Evolutionary conservation across 1,140 invertebrate genomes (phyloP), one percentile per base, ranked within the genome.

Genomic region (Homalodisca vitripennis): DNA sequence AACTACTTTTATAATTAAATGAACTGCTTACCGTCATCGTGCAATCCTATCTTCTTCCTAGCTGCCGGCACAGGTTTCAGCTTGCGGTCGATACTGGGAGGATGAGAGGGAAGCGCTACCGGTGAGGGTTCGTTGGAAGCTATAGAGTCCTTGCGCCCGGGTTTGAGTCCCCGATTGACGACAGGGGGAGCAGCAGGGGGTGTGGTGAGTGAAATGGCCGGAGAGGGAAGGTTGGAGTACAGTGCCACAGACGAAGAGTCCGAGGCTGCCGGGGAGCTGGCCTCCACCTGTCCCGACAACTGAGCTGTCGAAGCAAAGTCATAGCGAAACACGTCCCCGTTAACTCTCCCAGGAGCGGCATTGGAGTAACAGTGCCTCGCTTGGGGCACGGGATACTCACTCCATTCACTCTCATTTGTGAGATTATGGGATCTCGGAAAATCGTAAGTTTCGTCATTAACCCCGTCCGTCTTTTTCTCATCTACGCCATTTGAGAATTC

Each of bases 81-180:
- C 69, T 82, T 85, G 66, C 84, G 78, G 71, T 86, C 83, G 53
- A 86, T 82, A 74, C 79, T 82, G 13, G 84, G 84, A 17, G 82
- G 82, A 68, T 79, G 78, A n/a, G 76, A 76, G 72, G 66, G 77
- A 68, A 65, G 69, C 26, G 72, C 68, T 17, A 71, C 67, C 10
- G 78, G 78, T 2, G 77, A 78, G 3, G 76, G 74, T 48, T 79
- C 77, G 67, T 74, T 75, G 12, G 77, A 78, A 6, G 71, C 68
- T 1, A 48, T 27, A 48, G 74, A 75, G 32, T 88, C 86, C 76
- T 84, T 86, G 65, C 84, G 78, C 73, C 83, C 86, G 20, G 93
- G 93, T 77, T 95, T 95, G 1, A 94, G 80, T 51, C 87, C 88
- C 14, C 92, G 82, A 76, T 94, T 89, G 30, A 93, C 89, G 10